Base-by-base conservation (phyloP, 2,797 vertebrate species). In the Eulemur albifrons region DNA sequence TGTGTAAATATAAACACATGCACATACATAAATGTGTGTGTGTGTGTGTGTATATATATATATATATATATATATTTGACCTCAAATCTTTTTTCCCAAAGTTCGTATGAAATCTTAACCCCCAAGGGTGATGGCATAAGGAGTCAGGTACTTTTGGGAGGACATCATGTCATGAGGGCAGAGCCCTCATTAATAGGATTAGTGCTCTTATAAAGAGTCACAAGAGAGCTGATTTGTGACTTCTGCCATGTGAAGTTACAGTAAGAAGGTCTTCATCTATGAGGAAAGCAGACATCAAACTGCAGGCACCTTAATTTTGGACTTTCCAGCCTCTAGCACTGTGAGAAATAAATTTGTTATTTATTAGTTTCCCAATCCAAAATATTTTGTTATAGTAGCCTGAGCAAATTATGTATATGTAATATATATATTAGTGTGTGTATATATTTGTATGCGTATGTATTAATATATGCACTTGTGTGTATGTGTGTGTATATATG, bases 81-180 rank as follows among this genome's bases (percentile, higher is more conserved):
- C n/a, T n/a, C n/a, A n/a, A n/a, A n/a, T 76, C 27, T 54, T 25
- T 35, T 4, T 80, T 14, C 18, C 12, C 15, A 38, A 72, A 73
- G 73, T 45, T 30, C 1, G 27, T 70, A 7, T 54, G 45, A 86
- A 81, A 67, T 57, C n/a, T 35, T 75, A 87, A 54, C 10, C 1
- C 32, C 2, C 10, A 35, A 23, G 38, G 6, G 3, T 73, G 14
- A 30, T 75, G 23, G 3, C 18, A 20, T 38, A 73, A 38, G 4
- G 5, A 45, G 0, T 5, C 3, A 43, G 25, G 27, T 2, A 21
- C 13, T 72, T 45, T 38, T 17, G 10, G 0, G 0, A 63, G 25
- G 13, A 65, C 10, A 27, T 32, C 35, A 88, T n/a, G 13, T 67
- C 11, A 1, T 40, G 11, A 38, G 20, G 7, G 5, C 7, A 7